A percentile compares a stretch with the other conserved stretches of the same genome.
phyloP scores from a whole-genome alignment of 2,888 invertebrate genomes.

The Epiblema foenella region DNA sequence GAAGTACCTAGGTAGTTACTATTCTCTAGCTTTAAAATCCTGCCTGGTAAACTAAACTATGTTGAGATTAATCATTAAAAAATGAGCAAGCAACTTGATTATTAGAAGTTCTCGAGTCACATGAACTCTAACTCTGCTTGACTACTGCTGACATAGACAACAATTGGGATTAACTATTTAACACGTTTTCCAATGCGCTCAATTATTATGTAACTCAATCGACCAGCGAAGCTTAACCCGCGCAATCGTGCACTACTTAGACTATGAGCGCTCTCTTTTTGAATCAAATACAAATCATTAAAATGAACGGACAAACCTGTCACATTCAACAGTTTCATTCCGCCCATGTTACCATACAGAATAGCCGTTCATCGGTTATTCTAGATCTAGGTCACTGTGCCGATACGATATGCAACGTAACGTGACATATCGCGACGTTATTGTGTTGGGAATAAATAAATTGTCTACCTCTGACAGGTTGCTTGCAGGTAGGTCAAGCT shows the following conservation, averaged over 20 bases:
- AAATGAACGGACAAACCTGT: conserved; percentile 10
- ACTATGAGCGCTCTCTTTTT: not conserved
- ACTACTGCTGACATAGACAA: too few species aligned
- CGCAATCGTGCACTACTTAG: not conserved
- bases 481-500: not conserved
- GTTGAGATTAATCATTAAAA: too few species aligned
- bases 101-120: too few species aligned
- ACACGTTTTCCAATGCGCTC: too few species aligned
- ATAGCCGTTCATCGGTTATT: conserved; percentile 24
- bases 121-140: too few species aligned
- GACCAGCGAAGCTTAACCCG: not conserved
- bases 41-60: too few species aligned
- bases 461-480: not conserved
- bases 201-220: too few species aligned
- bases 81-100: too few species aligned
- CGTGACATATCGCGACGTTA: conserved; percentile 4
- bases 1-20: too few species aligned
- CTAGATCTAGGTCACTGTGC: conserved; percentile 36
- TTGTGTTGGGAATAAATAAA: conserved; percentile 5
- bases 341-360: conserved; percentile 31
- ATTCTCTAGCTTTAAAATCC: too few species aligned
- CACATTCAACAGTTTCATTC: conserved; percentile 24
- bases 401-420: conserved; percentile 9
- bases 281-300: conserved; percentile 6
- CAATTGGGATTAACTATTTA: too few species aligned